Evolutionary conservation across 2,113 vertebrate genomes (phyloP), one percentile per base, ranked within the genome.

Genomic region (Polyodon spathula): DNA sequence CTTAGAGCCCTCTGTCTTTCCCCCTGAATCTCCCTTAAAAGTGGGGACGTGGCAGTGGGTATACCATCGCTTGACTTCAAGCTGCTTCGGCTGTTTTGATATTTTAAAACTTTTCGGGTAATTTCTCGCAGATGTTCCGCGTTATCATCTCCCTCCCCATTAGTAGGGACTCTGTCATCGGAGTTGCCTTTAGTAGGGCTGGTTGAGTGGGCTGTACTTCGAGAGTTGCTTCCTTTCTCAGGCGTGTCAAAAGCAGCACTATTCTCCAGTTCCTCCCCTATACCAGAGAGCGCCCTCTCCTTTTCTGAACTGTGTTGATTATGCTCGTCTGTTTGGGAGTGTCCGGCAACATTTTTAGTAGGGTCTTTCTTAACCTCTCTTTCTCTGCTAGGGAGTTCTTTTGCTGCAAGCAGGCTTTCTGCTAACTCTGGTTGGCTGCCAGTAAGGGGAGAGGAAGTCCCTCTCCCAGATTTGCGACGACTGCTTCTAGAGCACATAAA

Each of bases 121-220:
- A 80, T 76, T 40, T 86, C 86, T 3, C 86, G 77, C 56, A 89
- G 54, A 57, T 69, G 84, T 56, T 78, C 71, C 5, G 73, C 85
- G 40, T 87, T 83, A 5, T 81, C 71, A 14, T 78, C 52, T 15
- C 79, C 72, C 8, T 83, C 75, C 1, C 54, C 40, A 57, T 37
- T 40, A 1, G 71, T 76, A 4, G 65, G 52, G 9, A 50, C 14
- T 54, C 44, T 64, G 12, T 2, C 6, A 12, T 67, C 9, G 1
- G 61, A 64, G 61, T 52, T 7, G 12, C 39, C 62, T 11, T 42
- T 3, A 9, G 60, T 63, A 38, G n/a, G 59, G 17, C 14, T 71
- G n/a, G 53, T 4, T 37, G 10, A 42, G 0, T 17, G 43, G 27
- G 17, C 1, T 8, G 43, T n/a, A 44, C 14, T 55, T 54, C 1